Evolutionary conservation across 2,797 vertebrate genomes (phyloP), one percentile per base, ranked within the genome.

Genomic region (Orestias chungarensis): DNA sequence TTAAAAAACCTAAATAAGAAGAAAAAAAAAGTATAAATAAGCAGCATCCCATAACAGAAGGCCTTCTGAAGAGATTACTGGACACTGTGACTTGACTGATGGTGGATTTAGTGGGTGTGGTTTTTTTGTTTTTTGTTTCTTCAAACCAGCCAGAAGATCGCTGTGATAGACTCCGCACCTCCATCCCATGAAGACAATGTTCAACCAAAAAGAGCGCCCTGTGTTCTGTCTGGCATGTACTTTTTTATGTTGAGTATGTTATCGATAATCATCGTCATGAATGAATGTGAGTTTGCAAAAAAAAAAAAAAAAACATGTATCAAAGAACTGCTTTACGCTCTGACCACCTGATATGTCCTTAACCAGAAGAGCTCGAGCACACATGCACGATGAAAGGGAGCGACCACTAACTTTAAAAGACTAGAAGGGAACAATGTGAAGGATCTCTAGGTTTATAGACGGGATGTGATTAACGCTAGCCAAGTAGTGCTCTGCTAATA

Each of bases 31-130:
- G n/a, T n/a, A 71, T 66, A 78, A 82, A 82, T 66, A 70, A 74
- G 75, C 57, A 66, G 33, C 80, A 84, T 83, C 73, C 69, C 74
- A 66, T 74, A 29, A 40, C 67, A 68, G 67, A 79, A 83, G 78
- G 66, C 68, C 49, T 85, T 75, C 64, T 46, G 67, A 66, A 79
- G 47, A 85, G 29, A 69, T 77, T 71, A 74, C 78, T 46, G 67
- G 83, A 86, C 85, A 88, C 87, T 90, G 78, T 85, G 89, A 89
- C 76, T 29, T 74, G 38, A 73, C 74, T 70, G 82, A 87, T 75
- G 87, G 78, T 87, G 78, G 80, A 83, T 42, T 42, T 65, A 52
- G 43, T 69, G 72, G 43, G 67, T 66, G n/a, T 38, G 62, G 4
- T 40, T 40, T 40, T 40, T 40, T 54, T 54, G 6, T 40, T 4